Conservation (phyloP, 2,797 vertebrate species). For the Protonibea diacanthus region DNA sequence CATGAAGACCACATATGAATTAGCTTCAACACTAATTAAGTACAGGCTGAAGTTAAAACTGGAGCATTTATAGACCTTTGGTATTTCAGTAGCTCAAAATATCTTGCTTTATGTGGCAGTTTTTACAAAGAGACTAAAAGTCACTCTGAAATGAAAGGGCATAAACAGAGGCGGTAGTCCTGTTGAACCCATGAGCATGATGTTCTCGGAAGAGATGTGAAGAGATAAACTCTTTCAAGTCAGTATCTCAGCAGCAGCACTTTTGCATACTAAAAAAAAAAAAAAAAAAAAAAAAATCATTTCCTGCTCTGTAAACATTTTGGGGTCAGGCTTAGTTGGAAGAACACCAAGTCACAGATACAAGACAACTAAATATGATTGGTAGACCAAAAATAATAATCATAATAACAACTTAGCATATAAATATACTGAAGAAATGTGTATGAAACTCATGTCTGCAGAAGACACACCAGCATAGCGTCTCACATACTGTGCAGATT, state of each 20-base stretch:
- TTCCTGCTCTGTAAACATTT: constrained; percentile 26
- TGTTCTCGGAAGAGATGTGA: constrained; percentile 31
- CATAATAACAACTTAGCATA: not conserved
- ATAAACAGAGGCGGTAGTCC: not conserved
- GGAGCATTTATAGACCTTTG: not conserved
- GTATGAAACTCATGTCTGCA: not conserved
- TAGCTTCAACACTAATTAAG: not conserved
- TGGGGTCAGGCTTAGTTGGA: constrained; percentile 28
- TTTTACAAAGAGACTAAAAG: not conserved
- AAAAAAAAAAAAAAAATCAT: not conserved
- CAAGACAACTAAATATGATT: constrained; percentile 20
- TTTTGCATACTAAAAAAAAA: constrained; percentile 14
- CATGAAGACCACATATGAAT: too few species aligned
- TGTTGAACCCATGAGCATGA: not conserved
- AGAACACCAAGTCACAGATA: constrained; percentile 24
- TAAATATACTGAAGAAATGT: not conserved
- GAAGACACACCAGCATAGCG: not conserved
- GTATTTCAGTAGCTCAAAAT: not conserved
- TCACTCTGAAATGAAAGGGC: not conserved
- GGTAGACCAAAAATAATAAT: not conserved
- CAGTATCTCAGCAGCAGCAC: constrained; percentile 5
- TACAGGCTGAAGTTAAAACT: not conserved
- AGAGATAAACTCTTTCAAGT: constrained; percentile 8
- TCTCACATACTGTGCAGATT: not conserved
- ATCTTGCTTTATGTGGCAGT: not conserved